Evolutionary conservation across 2,888 invertebrate genomes (phyloP), one percentile per base, ranked within the genome.

Genomic region (Tetanocera ferruginea): DNA sequence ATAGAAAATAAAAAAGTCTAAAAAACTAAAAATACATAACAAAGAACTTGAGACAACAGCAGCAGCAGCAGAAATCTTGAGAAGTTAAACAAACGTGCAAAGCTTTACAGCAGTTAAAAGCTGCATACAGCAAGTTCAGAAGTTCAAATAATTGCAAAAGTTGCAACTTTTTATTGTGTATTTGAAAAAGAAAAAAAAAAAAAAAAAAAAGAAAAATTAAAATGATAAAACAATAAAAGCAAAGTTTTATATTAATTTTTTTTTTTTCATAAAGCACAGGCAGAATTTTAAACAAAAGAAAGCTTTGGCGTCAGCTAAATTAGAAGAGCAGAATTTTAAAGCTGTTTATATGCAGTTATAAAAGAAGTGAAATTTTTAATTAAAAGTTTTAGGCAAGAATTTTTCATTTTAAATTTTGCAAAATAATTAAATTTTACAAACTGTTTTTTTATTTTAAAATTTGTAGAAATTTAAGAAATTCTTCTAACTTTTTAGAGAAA

Each of bases 11-110:
- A 19, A 66, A 57, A 70, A 78, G 57, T 67, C 57, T 57, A 67
- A 34, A 72, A 78, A 28, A 71, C 25, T 75, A 55, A 75, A 69
- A 64, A 62, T 5, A 60, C 55, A 51, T 71, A 64, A 64, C 57
- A 64, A 76, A 69, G 14, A 70, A 52, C 19, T 62, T 28, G 55
- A 49, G n/a, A 43, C 1, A 74, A 31, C 17, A 51, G 1, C n/a
- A 43, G 34, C 17, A 51, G 1, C n/a, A 43, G 34, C 69, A 69
- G 25, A 25, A 28, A 69, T 23, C 51, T 37, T 49, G 49, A 28
- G 57, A 60, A 60, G 57, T 25, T 14, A 60, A 60, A 23, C 57
- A 60, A 60, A 60, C 25, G 57, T 28, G 28, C 28, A 28, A 28
- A 28, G 28, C 19, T 60, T 60, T 19, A 8, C 25, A 25, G 25